Conservation (phyloP, 2,888 invertebrate genomes). For the Chelonus formosanus region DNA sequence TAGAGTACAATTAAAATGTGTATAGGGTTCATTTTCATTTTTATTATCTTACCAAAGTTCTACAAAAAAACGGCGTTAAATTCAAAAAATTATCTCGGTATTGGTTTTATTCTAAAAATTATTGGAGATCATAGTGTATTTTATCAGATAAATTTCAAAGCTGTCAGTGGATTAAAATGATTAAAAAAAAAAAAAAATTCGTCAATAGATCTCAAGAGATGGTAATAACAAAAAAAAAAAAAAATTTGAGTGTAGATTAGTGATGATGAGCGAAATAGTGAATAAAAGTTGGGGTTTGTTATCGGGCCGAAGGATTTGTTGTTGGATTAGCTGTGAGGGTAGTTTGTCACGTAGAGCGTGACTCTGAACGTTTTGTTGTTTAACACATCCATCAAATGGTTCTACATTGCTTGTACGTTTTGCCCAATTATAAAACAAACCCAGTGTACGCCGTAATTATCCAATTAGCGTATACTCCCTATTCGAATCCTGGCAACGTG, state of each 20-base stretch:
- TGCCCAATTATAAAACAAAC: constrained; percentile 65
- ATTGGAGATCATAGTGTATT: no score
- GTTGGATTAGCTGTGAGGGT: constrained; percentile 61
- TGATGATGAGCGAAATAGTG: constrained; percentile 36
- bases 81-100: not conserved
- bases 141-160: no score
- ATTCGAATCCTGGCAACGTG: constrained; percentile 35
- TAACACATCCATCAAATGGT: constrained; percentile 60
- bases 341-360: constrained; percentile 65
- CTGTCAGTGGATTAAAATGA: not conserved
- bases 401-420: constrained; percentile 49
- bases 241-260: constrained; percentile 19
- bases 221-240: constrained; percentile 5
- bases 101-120: no score
- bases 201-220: not conserved
- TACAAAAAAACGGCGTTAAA: not conserved
- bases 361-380: constrained; percentile 62
- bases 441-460: constrained; percentile 63
- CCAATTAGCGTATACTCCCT: constrained; percentile 62
- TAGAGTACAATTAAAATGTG: constrained; percentile 56
- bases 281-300: constrained; percentile 44
- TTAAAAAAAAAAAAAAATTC: not conserved
- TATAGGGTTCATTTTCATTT: constrained; percentile 7
- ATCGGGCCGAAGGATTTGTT: constrained; percentile 39
- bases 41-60: not conserved